Evolutionary conservation across 2,888 invertebrate genomes (phyloP).

Genomic region (Xiphydria camelus): DNA sequence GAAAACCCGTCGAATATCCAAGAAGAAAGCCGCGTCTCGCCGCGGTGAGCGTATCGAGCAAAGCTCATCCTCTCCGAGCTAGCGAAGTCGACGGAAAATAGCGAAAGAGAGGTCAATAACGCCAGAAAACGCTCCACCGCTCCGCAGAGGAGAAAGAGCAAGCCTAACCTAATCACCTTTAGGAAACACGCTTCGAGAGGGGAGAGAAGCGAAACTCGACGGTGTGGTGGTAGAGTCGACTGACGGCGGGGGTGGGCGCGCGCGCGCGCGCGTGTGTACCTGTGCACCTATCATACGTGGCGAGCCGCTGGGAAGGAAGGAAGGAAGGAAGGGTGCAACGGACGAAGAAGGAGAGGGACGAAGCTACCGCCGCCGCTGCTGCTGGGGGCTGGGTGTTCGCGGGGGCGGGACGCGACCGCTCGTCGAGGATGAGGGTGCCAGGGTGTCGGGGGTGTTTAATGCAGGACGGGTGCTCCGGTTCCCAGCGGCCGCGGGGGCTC

Average conservation of each 20-base stretch:
- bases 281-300: too few species aligned
- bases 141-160: too few species aligned
- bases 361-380: conserved; percentile 17
- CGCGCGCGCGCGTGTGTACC: too few species aligned
- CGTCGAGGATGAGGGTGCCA: conserved; percentile 47
- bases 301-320: conserved; percentile 15
- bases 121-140: too few species aligned
- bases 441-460: conserved; percentile 56
- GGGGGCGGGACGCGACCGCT: conserved; percentile 40
- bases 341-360: conserved; percentile 18
- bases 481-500: conserved; percentile 55
- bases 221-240: conserved; percentile 12
- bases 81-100: too few species aligned
- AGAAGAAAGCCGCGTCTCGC: too few species aligned
- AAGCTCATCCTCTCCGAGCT: too few species aligned
- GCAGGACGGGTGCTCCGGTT: conserved; percentile 56
- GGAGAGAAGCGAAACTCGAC: conserved; percentile 5
- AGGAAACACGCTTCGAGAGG: too few species aligned
- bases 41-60: too few species aligned
- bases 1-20: too few species aligned
- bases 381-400: conserved; percentile 17
- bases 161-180: too few species aligned
- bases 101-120: too few species aligned
- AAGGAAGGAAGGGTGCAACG: conserved; percentile 9
- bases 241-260: conserved; percentile 13